Evolutionary conservation across 2,888 invertebrate species (phyloP).

Genomic region (Tanypteryx hageni): DNA sequence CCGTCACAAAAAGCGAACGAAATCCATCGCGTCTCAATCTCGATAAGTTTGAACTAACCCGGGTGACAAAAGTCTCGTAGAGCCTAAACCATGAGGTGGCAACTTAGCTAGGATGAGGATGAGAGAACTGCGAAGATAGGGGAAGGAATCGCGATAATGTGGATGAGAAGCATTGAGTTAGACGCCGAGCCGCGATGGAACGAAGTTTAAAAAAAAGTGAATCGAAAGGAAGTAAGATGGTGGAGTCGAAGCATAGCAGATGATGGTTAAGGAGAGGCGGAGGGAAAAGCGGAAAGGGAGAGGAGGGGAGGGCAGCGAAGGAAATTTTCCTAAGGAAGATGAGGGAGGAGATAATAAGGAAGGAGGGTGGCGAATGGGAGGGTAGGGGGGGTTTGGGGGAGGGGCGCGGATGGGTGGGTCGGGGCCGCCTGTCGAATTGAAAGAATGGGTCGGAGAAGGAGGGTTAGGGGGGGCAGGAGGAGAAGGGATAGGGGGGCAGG

Average conservation of each 20-base stretch:
- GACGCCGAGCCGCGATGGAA: background rate
- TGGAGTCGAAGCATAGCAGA: background rate
- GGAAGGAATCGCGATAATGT: background rate
- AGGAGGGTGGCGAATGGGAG: conserved; percentile 44
- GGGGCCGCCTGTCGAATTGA: conserved; percentile 42
- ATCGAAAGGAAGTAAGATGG: background rate
- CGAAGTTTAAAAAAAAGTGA: background rate
- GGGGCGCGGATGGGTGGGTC: background rate
- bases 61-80: background rate
- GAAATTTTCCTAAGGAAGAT: background rate
- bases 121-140: background rate
- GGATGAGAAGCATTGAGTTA: background rate
- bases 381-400: background rate
- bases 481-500: background rate
- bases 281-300: background rate
- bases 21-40: conserved; percentile 55
- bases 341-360: conserved; percentile 50
- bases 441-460: conserved; percentile 17
- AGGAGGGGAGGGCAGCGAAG: background rate
- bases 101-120: background rate
- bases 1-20: background rate
- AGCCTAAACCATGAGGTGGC: too few relatives aligned
- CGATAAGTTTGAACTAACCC: background rate
- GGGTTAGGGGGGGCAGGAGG: background rate
- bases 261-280: background rate